Percentiles rank a stretch among this genome's conserved stretches.
Evolutionary conservation across 1,140 invertebrate genomes (phyloP).

Genomic region (Cyphomyrmex costatus): DNA sequence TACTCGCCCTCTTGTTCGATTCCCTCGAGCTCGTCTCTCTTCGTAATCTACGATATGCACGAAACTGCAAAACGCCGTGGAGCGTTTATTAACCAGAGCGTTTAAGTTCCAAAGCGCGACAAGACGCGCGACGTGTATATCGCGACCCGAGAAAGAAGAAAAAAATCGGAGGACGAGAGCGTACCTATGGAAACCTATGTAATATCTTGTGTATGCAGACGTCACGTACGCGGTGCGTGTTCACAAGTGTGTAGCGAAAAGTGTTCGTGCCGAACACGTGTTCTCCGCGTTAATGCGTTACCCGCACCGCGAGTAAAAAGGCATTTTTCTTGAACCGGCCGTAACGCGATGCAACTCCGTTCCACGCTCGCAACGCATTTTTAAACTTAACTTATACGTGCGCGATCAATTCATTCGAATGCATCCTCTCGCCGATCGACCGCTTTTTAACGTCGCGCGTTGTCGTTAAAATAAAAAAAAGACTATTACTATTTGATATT

Average conservation of each 20-base stretch:
- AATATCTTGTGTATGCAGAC: slow-evolving; percentile 76
- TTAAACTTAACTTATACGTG: background rate
- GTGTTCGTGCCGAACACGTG: slow-evolving; percentile 79
- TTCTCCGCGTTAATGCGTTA: slow-evolving; percentile 72
- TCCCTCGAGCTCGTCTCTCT: background rate
- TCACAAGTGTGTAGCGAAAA: slow-evolving; percentile 80
- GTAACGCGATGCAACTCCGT: slow-evolving; percentile 61
- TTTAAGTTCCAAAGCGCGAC: slow-evolving; percentile 1
- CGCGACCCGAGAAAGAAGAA: slow-evolving; percentile 50
- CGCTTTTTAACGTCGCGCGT: background rate
- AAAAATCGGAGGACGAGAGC: slow-evolving; percentile 53
- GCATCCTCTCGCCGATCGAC: background rate
- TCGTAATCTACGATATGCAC: slow-evolving; percentile 31
- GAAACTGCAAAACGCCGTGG: slow-evolving; percentile 3
- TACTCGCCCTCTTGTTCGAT: background rate
- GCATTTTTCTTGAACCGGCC: slow-evolving; percentile 62
- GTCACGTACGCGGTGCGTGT: slow-evolving; percentile 78
- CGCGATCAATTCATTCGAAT: background rate
- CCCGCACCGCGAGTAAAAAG: slow-evolving; percentile 63
- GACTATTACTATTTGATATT: background rate
- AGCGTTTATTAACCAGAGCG: background rate
- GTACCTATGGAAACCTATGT: slow-evolving; percentile 41
- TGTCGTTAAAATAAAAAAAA: background rate
- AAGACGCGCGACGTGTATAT: background rate
- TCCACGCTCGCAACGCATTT: slow-evolving; percentile 45